A percentile compares a stretch with the other conserved stretches of the same genome.
Conservation (phyloP, 2,888 invertebrate genomes). For the Heliconius cydno region DNA sequence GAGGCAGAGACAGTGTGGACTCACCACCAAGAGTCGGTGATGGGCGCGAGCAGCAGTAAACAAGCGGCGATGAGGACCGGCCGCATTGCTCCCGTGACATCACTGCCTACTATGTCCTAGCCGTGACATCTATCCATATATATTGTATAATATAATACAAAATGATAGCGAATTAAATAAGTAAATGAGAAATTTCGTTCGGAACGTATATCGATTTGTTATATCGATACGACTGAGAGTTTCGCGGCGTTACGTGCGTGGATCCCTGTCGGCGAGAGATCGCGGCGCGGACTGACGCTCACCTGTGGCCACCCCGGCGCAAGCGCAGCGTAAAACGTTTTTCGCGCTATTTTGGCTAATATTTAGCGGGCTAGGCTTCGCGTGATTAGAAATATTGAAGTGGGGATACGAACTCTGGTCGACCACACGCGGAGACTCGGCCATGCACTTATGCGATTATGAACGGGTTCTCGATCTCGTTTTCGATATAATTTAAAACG, state of each 20-base stretch:
- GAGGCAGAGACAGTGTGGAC: conserved; percentile 65
- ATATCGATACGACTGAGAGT: conserved; percentile 71
- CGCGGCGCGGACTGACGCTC: conserved; percentile 79
- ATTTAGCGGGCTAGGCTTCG: conserved; percentile 80
- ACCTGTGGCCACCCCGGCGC: conserved; percentile 73
- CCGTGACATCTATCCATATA: conserved; percentile 52
- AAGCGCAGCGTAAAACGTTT: conserved; percentile 77
- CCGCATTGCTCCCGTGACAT: conserved; percentile 84
- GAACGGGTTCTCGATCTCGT: conserved; percentile 62
- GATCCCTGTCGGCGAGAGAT: conserved; percentile 79
- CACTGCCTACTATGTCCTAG: conserved; percentile 71
- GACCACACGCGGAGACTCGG: conserved; percentile 64
- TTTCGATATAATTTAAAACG: conserved; percentile 56
- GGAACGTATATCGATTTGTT: conserved; percentile 49
- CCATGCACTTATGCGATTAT: conserved; percentile 65
- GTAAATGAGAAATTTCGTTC: conserved; percentile 33
- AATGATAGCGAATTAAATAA: conserved; percentile 24
- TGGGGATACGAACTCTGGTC: conserved; percentile 52
- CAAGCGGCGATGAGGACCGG: conserved; percentile 92
- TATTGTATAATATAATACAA: conserved; percentile 33
- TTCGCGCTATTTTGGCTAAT: conserved; percentile 84
- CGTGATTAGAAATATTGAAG: conserved; percentile 70
- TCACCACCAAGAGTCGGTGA: conserved; percentile 95
- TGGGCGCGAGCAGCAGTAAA: conserved; percentile 93
- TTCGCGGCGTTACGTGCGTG: conserved; percentile 74